Conservation (phyloP, 2,888 invertebrate species). For the Nemurella pictetii region DNA sequence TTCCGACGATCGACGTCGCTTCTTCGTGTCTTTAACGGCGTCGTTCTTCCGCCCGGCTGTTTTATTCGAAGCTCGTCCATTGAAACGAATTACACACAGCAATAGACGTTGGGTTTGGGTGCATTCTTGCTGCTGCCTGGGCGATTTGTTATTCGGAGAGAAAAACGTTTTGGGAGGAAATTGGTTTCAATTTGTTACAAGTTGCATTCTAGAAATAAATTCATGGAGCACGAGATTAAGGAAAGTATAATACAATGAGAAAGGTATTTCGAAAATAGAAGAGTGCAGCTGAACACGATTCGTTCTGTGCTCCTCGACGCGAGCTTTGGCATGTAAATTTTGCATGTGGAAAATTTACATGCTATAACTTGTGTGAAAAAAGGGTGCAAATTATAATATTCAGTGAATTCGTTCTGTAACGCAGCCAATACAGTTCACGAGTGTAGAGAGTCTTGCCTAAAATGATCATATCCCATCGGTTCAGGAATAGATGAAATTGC, state of each 20-base stretch:
- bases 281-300: too few species aligned
- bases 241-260: not conserved
- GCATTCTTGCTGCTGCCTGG: slow-evolving; percentile 11
- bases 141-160: slow-evolving; percentile 28
- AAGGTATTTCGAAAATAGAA: too few species aligned
- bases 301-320: too few species aligned
- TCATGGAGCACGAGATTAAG: slow-evolving; percentile 8
- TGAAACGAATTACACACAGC: slow-evolving; percentile 21
- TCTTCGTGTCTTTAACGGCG: not conserved
- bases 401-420: too few species aligned
- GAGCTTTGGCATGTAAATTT: too few species aligned
- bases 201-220: slow-evolving; percentile 3
- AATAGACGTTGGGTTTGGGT: not conserved
- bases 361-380: too few species aligned
- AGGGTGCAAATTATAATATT: too few species aligned
- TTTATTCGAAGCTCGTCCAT: slow-evolving; percentile 12
- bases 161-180: slow-evolving; percentile 27
- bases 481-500: not conserved
- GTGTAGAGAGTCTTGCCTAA: too few species aligned
- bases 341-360: too few species aligned
- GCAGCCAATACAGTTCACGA: too few species aligned
- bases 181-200: slow-evolving; percentile 30
- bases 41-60: slow-evolving; percentile 4
- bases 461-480: too few species aligned
- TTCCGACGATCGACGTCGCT: not conserved